These are phyloP conservation scores for Zonotrichia leucophrys DNA, from an alignment of 2,113 vertebrate genomes.

Conservation along the genomic window DNA sequence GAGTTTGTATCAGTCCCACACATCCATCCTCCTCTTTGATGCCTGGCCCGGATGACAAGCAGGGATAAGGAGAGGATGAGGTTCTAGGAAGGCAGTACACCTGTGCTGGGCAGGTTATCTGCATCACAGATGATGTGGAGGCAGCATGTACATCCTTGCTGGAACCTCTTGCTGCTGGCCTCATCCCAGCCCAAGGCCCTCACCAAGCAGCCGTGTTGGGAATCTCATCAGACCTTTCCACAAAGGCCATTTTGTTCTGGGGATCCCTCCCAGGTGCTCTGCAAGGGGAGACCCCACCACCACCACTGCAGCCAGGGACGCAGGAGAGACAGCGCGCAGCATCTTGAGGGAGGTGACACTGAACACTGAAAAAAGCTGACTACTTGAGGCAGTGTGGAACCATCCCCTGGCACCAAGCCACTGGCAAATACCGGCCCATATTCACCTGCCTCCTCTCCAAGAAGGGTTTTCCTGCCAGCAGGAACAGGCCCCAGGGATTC, in stretches of 20 bases:
- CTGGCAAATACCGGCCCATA: not conserved
- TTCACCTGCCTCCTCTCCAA: not conserved
- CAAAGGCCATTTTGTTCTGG: not conserved
- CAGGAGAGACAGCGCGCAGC: not conserved
- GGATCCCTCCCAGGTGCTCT: not conserved
- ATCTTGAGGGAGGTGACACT: not conserved
- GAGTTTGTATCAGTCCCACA: not conserved
- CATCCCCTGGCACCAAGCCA: not conserved
- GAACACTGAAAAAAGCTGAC: not conserved
- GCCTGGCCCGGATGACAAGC: not conserved
- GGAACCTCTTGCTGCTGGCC: not conserved
- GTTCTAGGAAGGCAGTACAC: not conserved
- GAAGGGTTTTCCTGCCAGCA: not conserved
- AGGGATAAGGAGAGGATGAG: not conserved
- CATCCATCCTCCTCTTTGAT: not conserved
- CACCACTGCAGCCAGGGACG: not conserved
- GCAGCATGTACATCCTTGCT: not conserved
- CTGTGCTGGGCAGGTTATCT: not conserved
- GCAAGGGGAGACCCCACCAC: not conserved
- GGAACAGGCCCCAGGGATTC: not conserved
- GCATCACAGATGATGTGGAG: rapidly evolving
- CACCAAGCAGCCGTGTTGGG: rapidly evolving
- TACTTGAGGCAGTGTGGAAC: not conserved
- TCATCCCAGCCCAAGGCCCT: not conserved
- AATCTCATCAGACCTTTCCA: not conserved